These are phyloP conservation scores for Drosophila phalerata DNA, from an alignment of 2,888 invertebrate genomes.

Conservation along the genomic window DNA sequence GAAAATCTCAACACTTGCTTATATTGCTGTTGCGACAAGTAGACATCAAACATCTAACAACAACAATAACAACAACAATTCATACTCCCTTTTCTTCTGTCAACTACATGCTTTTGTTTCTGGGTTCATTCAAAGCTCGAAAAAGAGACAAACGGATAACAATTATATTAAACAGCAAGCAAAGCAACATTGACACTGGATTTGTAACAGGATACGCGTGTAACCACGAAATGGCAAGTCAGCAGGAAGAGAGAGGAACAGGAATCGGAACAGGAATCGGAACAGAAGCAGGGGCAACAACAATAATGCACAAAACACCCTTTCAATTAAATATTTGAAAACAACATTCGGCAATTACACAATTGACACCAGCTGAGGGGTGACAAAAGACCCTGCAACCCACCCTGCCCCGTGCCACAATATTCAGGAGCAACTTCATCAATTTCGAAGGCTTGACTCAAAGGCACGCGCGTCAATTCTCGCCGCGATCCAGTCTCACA, in stretches of 20 bases:
- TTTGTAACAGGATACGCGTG: conserved; percentile 86
- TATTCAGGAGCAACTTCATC: conserved; percentile 75
- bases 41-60: conserved; percentile 24
- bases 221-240: conserved; percentile 80
- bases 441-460: conserved; percentile 77
- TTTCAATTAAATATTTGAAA: conserved; percentile 83
- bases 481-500: conserved; percentile 39
- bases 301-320: conserved; percentile 74
- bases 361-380: conserved; percentile 74
- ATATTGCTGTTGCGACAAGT: conserved; percentile 16
- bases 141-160: conserved; percentile 70
- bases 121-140: conserved; percentile 21
- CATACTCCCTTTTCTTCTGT: conserved; percentile 6
- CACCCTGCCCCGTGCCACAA: conserved; percentile 8
- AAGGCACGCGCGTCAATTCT: conserved; percentile 76
- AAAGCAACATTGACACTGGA: conserved; percentile 76
- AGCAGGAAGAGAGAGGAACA: conserved; percentile 19
- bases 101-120: background rate
- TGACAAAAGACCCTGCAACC: conserved; percentile 25
- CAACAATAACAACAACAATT: conserved; percentile 13
- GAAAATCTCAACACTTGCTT: conserved; percentile 69
- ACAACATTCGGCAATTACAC: conserved; percentile 84
- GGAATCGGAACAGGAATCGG: background rate
- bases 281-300: conserved; percentile 23
- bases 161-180: conserved; percentile 79